phyloP scores from a whole-genome alignment of 2,888 invertebrate genomes.

The Cryptosula pallasiana region DNA sequence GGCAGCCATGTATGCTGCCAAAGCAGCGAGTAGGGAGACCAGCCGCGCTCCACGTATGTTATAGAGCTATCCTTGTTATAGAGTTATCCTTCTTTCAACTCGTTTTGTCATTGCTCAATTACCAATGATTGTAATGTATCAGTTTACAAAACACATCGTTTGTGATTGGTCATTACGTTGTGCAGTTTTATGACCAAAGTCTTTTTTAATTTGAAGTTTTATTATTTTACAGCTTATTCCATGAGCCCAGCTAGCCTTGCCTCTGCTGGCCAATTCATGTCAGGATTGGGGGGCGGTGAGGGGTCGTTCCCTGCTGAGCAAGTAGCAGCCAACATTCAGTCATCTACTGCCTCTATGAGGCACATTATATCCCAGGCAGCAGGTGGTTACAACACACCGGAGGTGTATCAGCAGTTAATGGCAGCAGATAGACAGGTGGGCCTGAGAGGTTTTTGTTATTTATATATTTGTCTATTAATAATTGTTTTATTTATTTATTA shows the following conservation, averaged over 20 bases:
- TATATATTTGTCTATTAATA: no score
- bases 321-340: constrained; percentile 17
- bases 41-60: not conserved
- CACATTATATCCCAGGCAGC: constrained; percentile 35
- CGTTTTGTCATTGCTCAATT: not conserved
- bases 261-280: constrained; percentile 15
- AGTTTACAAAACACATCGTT: no score
- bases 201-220: no score
- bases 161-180: no score
- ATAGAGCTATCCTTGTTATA: not conserved
- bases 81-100: not conserved
- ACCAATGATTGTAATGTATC: no score
- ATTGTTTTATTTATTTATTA: no score
- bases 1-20: constrained; percentile 96
- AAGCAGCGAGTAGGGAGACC: constrained; percentile 67
- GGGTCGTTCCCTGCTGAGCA: constrained; percentile 14
- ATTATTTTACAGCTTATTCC: not conserved
- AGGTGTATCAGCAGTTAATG: not conserved
- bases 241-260: constrained; percentile 13
- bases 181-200: no score
- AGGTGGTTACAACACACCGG: constrained; percentile 28
- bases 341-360: constrained; percentile 30
- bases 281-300: constrained; percentile 6
- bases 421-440: not conserved
- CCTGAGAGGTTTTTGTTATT: no score